Base-by-base conservation (phyloP, 2,888 invertebrate species). In the Ophion costatus region DNA sequence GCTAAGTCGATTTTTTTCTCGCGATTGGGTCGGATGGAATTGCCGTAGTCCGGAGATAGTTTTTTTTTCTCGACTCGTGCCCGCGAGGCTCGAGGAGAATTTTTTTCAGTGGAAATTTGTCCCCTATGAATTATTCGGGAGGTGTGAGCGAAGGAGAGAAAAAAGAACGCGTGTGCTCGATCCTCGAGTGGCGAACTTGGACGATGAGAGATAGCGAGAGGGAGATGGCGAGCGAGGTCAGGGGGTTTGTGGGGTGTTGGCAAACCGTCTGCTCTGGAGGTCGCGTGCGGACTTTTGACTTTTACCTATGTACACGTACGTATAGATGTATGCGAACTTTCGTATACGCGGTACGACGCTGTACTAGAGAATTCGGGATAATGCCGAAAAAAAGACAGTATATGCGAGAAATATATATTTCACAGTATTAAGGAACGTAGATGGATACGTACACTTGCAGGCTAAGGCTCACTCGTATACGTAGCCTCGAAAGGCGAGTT, bases 201-300 rank as follows among this genome's bases (percentile, higher is more conserved):
- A 73, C 70, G 66, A 78, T 61, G 29, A 76, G 66, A 38, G 38
- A 70, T 17, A 51, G 17, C 24, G 51, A 56, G 7, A 24, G 24
- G 22, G 61, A 63, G 63, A 63, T 29, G 56, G 77, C 69, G 70
- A 70, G 42, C 79, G 79, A 79, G 84, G 84, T 85, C 84, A 85
- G 79, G 82, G 79, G 84, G 82, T 82, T 59, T 85, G 82, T 82
- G 82, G 84, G 84, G 79, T 85, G 82, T 85, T 82, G 79, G 76
- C 82, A 59, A 79, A 82, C 66, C 66, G 82, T 84, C 84, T 61
- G 59, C 57, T 78, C 51, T 78, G 81, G 82, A 82, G 81, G 82
- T 82, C 82, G 82, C 79, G 67, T 76, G 83, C 45, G 59, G 59
- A 81, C 71, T 82, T 81, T 74, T 76, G 80, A 70, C 66, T 80